Evolutionary conservation across 2,113 vertebrate genomes (phyloP), one percentile per base, ranked within the genome.

Genomic region (Eonycteris spelaea): DNA sequence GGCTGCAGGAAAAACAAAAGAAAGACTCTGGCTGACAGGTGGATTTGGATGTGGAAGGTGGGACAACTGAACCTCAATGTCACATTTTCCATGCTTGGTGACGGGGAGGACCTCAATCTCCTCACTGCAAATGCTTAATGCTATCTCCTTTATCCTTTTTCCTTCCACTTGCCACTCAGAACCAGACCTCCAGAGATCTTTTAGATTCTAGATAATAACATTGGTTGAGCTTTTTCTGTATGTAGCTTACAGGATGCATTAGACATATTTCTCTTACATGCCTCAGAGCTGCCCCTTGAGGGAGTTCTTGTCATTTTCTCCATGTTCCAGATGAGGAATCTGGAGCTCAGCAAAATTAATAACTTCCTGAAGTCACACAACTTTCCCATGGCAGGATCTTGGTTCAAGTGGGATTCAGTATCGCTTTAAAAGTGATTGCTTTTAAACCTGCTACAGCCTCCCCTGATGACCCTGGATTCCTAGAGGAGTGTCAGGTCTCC

Each of bases 21-120:
- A 3, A 43, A 67, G 24, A 35, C 73, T 80, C 18, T 26, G n/a
- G 14, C 22, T 15, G 24, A n/a, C 3, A 12, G 5, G 13, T 55
- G 75, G 38, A 24, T 82, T 14, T 75, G n/a, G 11, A 45, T 30
- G 4, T 55, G 48, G 38, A 22, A 21, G 24, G 33, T 55, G 51
- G 55, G 57, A 13, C 21, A 2, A 1, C 33, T 0, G 33, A 40
- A 9, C 4, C 77, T 68, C 7, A 0, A 0, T 2, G 73, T 30
- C 48, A 12, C 35, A 1, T 43, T 73, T 86, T 68, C 43, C 40
- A 75, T 59, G 24, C 71, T 30, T 14, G 14, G n/a, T 61, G 30
- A 67, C 77, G 11, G 13, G 16, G 14, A n/a, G 26, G 18, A 40
- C 38, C 2, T n/a, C 68, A 14, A n/a, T 61, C 33, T 89, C 26